These are phyloP conservation scores for Nemotelus nigrinus DNA, from an alignment of 2,888 invertebrate genomes.

Conservation along the genomic window DNA sequence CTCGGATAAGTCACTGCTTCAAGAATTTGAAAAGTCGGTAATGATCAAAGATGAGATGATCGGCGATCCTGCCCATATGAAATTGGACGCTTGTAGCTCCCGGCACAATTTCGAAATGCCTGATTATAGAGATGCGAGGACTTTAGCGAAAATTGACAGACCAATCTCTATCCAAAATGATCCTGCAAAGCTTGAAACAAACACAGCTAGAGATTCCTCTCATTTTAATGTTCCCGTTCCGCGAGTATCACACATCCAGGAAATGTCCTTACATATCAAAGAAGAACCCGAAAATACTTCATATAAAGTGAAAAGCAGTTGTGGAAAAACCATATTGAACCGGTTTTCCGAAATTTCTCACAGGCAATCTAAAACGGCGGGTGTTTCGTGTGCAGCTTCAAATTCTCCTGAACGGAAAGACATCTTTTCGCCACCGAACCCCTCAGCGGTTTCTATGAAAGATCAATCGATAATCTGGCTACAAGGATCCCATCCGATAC, in stretches of 20 bases:
- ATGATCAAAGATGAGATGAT: not conserved
- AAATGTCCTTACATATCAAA: constrained; percentile 54
- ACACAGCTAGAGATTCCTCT: too few species aligned
- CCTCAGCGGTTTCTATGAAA: not conserved
- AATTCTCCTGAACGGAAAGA: not conserved
- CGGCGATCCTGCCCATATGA: too few species aligned
- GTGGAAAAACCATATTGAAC: constrained; percentile 38
- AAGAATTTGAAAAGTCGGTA: not conserved
- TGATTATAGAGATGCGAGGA: too few species aligned
- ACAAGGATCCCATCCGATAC: not conserved
- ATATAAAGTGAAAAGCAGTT: not conserved
- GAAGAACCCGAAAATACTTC: constrained; percentile 45
- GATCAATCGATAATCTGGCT: constrained; percentile 7
- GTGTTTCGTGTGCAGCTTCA: not conserved
- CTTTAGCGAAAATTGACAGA: too few species aligned
- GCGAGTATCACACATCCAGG: constrained; percentile 49
- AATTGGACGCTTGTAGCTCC: too few species aligned
- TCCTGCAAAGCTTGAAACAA: too few species aligned
- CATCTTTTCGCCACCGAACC: not conserved
- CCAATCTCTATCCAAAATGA: too few species aligned
- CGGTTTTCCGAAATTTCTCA: constrained; percentile 44
- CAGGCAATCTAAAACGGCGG: constrained; percentile 34
- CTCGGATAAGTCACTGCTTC: not conserved
- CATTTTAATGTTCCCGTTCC: constrained; percentile 10
- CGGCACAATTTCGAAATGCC: too few species aligned